Evolutionary conservation across 1,140 invertebrate genomes (phyloP).

Genomic region (Drosophila bocqueti): DNA sequence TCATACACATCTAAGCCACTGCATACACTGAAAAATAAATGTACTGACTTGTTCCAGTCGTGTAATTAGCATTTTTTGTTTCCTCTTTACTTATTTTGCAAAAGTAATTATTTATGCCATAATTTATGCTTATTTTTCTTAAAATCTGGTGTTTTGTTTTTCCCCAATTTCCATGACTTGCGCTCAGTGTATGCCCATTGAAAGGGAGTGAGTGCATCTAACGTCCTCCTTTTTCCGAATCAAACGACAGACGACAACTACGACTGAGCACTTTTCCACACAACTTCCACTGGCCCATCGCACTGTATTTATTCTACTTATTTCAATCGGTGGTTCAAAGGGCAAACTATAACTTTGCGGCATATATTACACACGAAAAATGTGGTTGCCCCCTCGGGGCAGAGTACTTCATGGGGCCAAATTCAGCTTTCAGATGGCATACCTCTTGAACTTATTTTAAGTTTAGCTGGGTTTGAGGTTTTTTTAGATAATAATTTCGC

Average conservation of each 20-base stretch:
- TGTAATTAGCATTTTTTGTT: neutral
- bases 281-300: conserved; percentile 2
- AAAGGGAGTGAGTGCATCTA: conserved; percentile 28
- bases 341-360: conserved; percentile 47
- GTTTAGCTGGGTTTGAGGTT: neutral
- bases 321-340: conserved; percentile 43
- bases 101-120: neutral
- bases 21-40: conserved; percentile 11
- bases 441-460: neutral
- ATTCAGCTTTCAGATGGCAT: neutral
- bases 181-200: neutral
- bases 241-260: conserved; percentile 35
- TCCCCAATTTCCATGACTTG: neutral
- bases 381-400: neutral
- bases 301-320: conserved; percentile 25
- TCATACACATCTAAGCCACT: conserved; percentile 1
- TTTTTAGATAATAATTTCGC: too few species aligned
- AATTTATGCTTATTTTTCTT: neutral
- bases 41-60: neutral
- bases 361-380: conserved; percentile 25
- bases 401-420: conserved; percentile 1
- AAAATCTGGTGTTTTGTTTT: neutral
- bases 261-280: conserved; percentile 45
- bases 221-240: conserved; percentile 24
- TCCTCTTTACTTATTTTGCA: neutral